phyloP scores from a whole-genome alignment of 2,797 vertebrate species.

The Melanotaenia pygmaea region DNA sequence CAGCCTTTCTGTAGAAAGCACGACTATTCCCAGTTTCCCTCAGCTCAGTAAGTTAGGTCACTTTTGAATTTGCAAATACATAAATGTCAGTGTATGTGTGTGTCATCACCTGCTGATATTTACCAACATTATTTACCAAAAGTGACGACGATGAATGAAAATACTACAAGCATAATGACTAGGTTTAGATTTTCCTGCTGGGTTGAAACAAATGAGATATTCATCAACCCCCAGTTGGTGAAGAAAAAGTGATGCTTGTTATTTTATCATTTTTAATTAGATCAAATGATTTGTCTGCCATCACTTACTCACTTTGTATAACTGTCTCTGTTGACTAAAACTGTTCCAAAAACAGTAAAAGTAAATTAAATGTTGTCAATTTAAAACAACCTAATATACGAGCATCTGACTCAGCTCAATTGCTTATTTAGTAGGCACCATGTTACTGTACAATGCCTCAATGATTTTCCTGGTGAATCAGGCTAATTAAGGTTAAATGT shows the following conservation, averaged over 20 bases:
- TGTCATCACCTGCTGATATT: slow-evolving; percentile 8
- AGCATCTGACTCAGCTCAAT: too few species aligned
- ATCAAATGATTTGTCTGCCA: neutral
- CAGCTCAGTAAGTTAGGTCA: neutral
- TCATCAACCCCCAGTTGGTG: neutral
- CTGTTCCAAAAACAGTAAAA: too few species aligned
- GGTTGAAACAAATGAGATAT: slow-evolving; percentile 3
- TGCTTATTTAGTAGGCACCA: too few species aligned
- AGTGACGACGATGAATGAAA: neutral
- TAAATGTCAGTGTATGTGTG: neutral
- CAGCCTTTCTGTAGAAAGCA: too few species aligned
- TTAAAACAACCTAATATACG: too few species aligned
- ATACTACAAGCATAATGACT: neutral
- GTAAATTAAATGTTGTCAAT: too few species aligned
- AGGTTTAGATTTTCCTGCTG: neutral
- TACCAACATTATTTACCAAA: neutral
- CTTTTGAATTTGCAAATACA: neutral
- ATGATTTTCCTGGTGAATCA: neutral
- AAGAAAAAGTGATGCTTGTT: neutral
- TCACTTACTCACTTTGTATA: neutral
- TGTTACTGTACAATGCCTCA: neutral
- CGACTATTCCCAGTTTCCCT: neutral
- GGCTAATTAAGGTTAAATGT: neutral
- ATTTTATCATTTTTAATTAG: neutral
- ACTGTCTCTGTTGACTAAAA: neutral